Base-by-base conservation (phyloP, 1,140 invertebrate species). In the Eumaeus atala region DNA sequence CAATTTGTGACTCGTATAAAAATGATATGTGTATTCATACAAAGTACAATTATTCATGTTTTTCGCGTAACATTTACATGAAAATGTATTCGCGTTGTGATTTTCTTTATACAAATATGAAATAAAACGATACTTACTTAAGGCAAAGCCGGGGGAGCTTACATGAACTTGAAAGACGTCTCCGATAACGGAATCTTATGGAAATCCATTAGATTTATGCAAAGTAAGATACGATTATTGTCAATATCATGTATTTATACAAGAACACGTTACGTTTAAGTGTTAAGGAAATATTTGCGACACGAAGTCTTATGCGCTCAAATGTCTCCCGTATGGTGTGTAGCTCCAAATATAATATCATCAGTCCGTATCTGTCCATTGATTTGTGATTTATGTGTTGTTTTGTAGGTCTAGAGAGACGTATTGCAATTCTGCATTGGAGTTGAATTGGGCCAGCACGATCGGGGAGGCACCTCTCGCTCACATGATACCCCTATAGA, bases 181-280 rank as follows among this genome's bases (percentile, higher is more conserved):
- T 51, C 50, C 17, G 36, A 51, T 51, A 33, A 28, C 37, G 12
- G 37, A n/a, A 42, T 52, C 38, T 33, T 21, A 52, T 52, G 18
- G 40, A 44, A 44, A 52, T 42, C 51, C 51, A 52, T 42, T 52
- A 40, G 51, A 52, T 52, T 52, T 51, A 52, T 52, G 51, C 38
- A 52, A 40, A 52, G 51, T 52, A 14, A 52, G 51, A 51, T 51
- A 52, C 37, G 51, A 42, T 52, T 52, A 52, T 52, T 42, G 51
- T 49, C 48, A 52, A 52, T 52, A 52, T 42, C 36, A 40, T 9
- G 37, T 52, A 42, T 52, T 52, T 35, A 51, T 52, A 40, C 51
- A 52, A 38, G 51, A 52, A 28, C 37, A 40, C 28, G 37, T 52
- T 17, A 52, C 37, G 17, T 52, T 42, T 38, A 38, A 52, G 51